Evolutionary conservation across 2,888 invertebrate species (phyloP).

Genomic region (Rhingia rostrata): DNA sequence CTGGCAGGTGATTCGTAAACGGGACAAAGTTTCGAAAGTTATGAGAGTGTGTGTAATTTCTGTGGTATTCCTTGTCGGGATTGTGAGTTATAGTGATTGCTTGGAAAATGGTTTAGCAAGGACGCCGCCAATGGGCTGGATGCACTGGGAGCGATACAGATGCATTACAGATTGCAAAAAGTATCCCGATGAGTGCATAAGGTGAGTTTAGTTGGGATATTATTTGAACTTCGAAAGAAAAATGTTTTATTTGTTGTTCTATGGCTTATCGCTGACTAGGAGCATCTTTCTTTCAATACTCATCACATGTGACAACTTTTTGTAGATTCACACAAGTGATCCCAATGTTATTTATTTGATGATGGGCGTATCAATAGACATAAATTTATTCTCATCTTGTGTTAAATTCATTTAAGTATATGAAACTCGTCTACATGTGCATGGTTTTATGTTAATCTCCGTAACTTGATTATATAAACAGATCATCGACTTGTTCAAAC

Average conservation of each 20-base stretch:
- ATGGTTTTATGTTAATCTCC: no score
- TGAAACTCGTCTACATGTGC: no score
- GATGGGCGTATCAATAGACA: background rate
- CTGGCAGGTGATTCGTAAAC: slow-evolving; percentile 36
- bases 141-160: slow-evolving; percentile 87
- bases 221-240: background rate
- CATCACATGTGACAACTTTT: no score
- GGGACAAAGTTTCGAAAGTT: slow-evolving; percentile 1
- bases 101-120: slow-evolving; percentile 86
- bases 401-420: background rate
- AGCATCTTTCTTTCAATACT: no score
- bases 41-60: slow-evolving; percentile 51
- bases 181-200: slow-evolving; percentile 86
- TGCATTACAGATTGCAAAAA: slow-evolving; percentile 86
- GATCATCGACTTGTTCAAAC: no score
- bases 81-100: slow-evolving; percentile 5
- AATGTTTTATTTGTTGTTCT: no score
- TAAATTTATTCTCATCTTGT: background rate
- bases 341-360: slow-evolving; percentile 10
- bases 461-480: no score
- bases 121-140: slow-evolving; percentile 89
- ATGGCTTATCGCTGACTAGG: no score
- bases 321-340: no score
- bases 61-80: slow-evolving; percentile 22
- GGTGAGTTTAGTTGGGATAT: slow-evolving; percentile 83